Evolutionary conservation across 2,113 vertebrate species (phyloP), one percentile per base, ranked within the genome.

Genomic region (Meleagris gallopavo): DNA sequence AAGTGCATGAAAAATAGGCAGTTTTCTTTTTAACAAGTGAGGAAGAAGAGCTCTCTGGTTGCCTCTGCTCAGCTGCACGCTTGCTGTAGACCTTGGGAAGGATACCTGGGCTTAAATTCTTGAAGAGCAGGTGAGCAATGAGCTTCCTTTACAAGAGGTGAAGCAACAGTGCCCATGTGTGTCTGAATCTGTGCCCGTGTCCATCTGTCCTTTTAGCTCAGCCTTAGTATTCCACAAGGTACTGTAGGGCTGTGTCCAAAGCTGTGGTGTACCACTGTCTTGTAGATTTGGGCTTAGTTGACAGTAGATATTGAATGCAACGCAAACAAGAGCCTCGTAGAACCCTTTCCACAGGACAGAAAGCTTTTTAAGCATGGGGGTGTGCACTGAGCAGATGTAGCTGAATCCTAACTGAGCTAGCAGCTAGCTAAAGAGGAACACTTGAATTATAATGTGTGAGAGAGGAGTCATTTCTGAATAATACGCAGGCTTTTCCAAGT

Each of bases 211-310:
- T n/a, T 70, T 83, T 46, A 32, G 36, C 62, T 38, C 34, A 4
- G 24, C 32, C 40, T 77, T 7, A 36, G 7, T 14, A 40, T 13
- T 54, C 62, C 2, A 34, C 22, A 2, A 57, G 19, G 3, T 21
- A 2, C 0, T 7, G 10, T 10, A 5, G 54, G 29, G 19, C 4
- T 32, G 13, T 29, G 16, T 21, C 76, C 18, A 11, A 57, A 69
- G 43, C 6, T 36, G 6, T 2, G 4, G 1, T 7, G 1, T 13
- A 4, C 55, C 21, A 60, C 13, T 15, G 3, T 41, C 7, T 36
- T 22, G 43, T 22, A 34, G 18, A 1, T 73, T 40, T 76, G 34
- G 54, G 34, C 32, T 32, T 52, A 14, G 46, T 13, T 58, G 50
- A 11, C 14, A 6, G 0, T 24, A 34, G 40, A 20, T 54, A 16